Evolutionary conservation across 2,113 vertebrate species (phyloP), one percentile per base, ranked within the genome.

Genomic region (Stigmatopora nigra): DNA sequence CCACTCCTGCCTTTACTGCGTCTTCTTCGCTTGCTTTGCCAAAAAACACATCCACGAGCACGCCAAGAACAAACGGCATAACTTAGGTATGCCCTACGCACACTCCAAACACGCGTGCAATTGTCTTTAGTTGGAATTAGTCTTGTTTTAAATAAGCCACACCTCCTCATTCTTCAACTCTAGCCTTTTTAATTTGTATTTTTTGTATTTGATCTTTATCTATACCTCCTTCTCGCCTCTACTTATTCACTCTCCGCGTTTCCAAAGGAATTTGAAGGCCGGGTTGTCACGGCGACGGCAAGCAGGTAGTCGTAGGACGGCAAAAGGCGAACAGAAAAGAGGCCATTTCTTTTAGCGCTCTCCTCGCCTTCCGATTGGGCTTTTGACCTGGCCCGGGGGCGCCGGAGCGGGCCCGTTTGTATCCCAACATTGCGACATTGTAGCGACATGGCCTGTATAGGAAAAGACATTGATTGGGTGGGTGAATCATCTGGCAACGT

Each of bases 21-120:
- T 98, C 83, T 98, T 95, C 91, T 97, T 99, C 52, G 96, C 94
- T 89, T 99, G 96, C 86, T 99, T 98, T 77, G 94, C 93, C 76
- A 97, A 97, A 93, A 98, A 97, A 84, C 97, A 99, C 82, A 98
- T 98, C 84, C 97, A 99, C 47, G 97, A 99, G 58, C 97, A 99
- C 48, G 97, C 96, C 58, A 98, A 96, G 91, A 92, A 92, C 77
- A 99, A 98, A 75, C 92, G 96, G 84, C 97, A 99, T 89, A 96
- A 98, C 84, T 90, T 99, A 80, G 97, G 97, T 99, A 91, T 90
- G 92, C 61, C 20, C 15, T 14, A 25, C 45, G n/a, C 41, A 46
- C 56, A 9, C 63, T n/a, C n/a, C n/a, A n/a, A n/a, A 46, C 61
- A 56, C 36, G 56, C 36, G 52, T 20, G 25, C 4, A 56, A 48